Percentiles rank a stretch among this genome's conserved stretches.
Evolutionary conservation across 2,888 invertebrate genomes (phyloP).

Genomic region (Osmoderma eremita): DNA sequence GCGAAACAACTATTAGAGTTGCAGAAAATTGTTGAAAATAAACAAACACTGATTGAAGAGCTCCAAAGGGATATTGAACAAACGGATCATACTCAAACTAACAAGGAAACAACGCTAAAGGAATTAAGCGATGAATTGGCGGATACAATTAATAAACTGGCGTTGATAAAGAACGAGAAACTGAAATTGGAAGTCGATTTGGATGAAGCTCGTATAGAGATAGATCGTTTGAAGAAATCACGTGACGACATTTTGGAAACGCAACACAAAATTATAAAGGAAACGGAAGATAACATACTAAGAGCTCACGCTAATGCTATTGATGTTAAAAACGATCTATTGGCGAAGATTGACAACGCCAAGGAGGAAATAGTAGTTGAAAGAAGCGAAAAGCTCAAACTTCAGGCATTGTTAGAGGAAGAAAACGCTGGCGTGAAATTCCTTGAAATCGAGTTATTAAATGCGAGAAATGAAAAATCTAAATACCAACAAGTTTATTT

Average conservation of each 20-base stretch:
- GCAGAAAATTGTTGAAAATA: slow-evolving; percentile 28
- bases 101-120: slow-evolving; percentile 20
- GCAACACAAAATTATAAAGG: slow-evolving; percentile 53
- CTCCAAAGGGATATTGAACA: slow-evolving; percentile 23
- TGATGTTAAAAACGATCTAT: slow-evolving; percentile 52
- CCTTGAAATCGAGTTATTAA: slow-evolving; percentile 44
- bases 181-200: slow-evolving; percentile 39
- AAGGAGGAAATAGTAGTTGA: slow-evolving; percentile 49
- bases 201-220: slow-evolving; percentile 44
- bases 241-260: slow-evolving; percentile 53
- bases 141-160: slow-evolving; percentile 39
- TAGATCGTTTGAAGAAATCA: slow-evolving; percentile 52
- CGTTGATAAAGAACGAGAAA: slow-evolving; percentile 44
- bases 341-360: slow-evolving; percentile 48
- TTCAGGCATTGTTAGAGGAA: slow-evolving; percentile 41
- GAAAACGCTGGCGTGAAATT: slow-evolving; percentile 46
- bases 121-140: slow-evolving; percentile 39
- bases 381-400: slow-evolving; percentile 36
- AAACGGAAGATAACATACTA: slow-evolving; percentile 53
- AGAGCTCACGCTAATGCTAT: slow-evolving; percentile 53
- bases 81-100: neutral
- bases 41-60: slow-evolving; percentile 31
- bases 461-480: slow-evolving; percentile 43
- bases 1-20: slow-evolving; percentile 31
- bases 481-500: slow-evolving; percentile 38